Percentiles rank a stretch among this genome's conserved stretches.
These are phyloP conservation scores for Onychomys torridus DNA, from an alignment of 2,797 vertebrate genomes.

Conservation along the genomic window DNA sequence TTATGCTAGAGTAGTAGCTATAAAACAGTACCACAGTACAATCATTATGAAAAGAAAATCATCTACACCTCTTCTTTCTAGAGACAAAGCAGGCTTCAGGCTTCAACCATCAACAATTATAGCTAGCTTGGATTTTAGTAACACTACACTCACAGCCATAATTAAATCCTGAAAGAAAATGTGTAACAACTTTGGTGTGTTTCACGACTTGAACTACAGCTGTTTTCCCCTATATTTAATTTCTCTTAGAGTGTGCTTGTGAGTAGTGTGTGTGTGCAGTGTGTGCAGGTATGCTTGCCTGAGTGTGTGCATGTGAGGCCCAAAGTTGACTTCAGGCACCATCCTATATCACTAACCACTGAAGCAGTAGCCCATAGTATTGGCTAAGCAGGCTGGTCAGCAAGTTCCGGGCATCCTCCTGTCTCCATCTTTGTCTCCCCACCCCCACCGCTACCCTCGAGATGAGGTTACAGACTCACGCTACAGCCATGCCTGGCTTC, in stretches of 20 bases:
- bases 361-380: too few species aligned
- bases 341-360: too few species aligned
- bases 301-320: background rate
- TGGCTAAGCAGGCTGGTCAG: background rate
- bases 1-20: background rate
- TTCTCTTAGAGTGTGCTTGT: background rate
- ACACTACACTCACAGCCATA: background rate
- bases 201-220: constrained; percentile 12
- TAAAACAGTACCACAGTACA: constrained; percentile 2
- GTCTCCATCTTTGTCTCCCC: background rate
- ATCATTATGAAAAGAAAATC: constrained; percentile 50
- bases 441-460: too few species aligned
- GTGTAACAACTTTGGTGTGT: background rate
- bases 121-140: constrained; percentile 63
- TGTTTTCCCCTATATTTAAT: constrained; percentile 29
- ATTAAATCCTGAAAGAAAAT: constrained; percentile 30
- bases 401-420: background rate
- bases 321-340: background rate
- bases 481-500: background rate
- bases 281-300: background rate
- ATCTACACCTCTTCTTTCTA: background rate
- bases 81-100: constrained; percentile 4
- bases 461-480: background rate
- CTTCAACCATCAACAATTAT: background rate
- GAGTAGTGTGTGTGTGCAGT: background rate